Base-by-base conservation (phyloP, 1,140 invertebrate species). In the Pseudobourletiella spinata region DNA sequence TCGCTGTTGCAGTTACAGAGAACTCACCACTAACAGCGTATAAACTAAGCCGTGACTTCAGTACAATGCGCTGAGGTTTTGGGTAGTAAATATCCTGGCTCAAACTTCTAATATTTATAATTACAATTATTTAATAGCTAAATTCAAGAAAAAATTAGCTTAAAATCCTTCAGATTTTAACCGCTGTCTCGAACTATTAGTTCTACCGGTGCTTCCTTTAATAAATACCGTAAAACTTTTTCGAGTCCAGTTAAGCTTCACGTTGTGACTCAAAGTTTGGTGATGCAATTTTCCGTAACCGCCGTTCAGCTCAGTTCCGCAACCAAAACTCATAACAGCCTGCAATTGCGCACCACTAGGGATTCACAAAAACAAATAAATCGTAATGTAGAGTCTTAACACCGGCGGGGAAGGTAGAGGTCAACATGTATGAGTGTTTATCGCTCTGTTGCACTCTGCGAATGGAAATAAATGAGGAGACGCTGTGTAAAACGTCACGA, bases 181-280 rank as follows among this genome's bases (percentile, higher is more conserved):
- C 24, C 46, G 46, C 22, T 48, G 46, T 25, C 24, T 48, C 11
- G 46, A n/a, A 48, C 46, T 48, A 25, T 48, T 48, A 11, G 16
- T 48, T 20, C 46, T 48, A 11, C 46, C 46, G 46, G 46, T 48
- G 18, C 46, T 48, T 11, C 46, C 46, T 48, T 48, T 48, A 11
- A 48, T 48, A 22, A 11, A 48, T 6, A 48, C 46, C 6, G 46
- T 18, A 11, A 20, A 25, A 48, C 46, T 48, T 20, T 48, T 48
- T n/a, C 46, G 6, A 48, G 46, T 48, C 46, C 46, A 48, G 46
- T 48, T 48, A 6, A 48, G 18, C 24, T 48, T 48, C 11, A 48
- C 22, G 22, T 48, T 48, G 18, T 48, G 16, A 25, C 46, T 48
- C 22, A 48, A 25, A 48, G 22, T 25, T 48, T 48, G 46, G 18